Base-by-base conservation (phyloP, 2,888 invertebrate species). In the Heliconius ethilla region DNA sequence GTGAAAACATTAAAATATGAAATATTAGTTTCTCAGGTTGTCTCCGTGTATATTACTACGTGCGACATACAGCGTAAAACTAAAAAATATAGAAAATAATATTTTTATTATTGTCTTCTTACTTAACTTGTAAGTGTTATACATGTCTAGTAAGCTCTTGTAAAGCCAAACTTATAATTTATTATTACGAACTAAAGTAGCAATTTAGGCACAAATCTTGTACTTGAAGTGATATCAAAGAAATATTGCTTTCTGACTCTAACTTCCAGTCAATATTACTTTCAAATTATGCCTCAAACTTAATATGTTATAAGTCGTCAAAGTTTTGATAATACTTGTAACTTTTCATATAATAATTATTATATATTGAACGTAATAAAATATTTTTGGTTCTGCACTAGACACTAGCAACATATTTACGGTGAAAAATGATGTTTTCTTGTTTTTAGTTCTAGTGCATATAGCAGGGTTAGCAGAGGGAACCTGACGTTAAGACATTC, bases 231-330 rank as follows among this genome's bases (percentile, higher is more conserved):
- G 55, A 77, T 55, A 72, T 77, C 27, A 51, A 72, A 72, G 76
- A 65, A 66, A 77, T 77, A 72, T 77, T 77, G 66, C 65, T 65
- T 29, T 22, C 55, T 25, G 25, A 66, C 25, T 51, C 25, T 45
- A 66, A 72, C 27, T 72, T 77, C 51, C 37, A 72, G 51, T 72
- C 55, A 66, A 72, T 77, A 73, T 66, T 72, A 72, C 65, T 72
- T 72, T 77, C 37, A 27, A 77, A 77, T 37, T 77, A 51, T 18
- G 27, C 3, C 65, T 55, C 22, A 55, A 66, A 72, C 13, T 22
- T 22, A 72, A 22, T 65, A 72, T 59, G 33, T 29, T 59, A 59
- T 72, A 25, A 51, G 66, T 45, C 18, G 59, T 62, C 25, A 70
- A 69, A 69, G 40, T 69, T 76, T 59, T 27, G 59, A 69, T 59